Percentiles rank a stretch among this genome's conserved stretches.
Evolutionary conservation across 2,113 vertebrate species (phyloP).

Genomic region (Regulus satrapa): DNA sequence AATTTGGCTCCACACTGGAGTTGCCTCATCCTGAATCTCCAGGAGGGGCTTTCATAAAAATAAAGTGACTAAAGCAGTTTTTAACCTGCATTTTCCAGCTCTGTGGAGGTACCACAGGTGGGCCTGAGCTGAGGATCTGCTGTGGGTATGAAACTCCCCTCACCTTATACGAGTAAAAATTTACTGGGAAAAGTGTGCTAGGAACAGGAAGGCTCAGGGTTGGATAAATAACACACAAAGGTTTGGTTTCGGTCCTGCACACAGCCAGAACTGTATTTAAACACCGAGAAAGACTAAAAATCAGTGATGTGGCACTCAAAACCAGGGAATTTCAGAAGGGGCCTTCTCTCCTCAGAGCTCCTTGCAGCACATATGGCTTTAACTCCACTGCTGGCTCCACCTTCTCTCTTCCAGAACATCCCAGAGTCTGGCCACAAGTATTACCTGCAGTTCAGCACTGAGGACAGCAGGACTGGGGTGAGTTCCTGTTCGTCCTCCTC

Average conservation of each 20-base stretch:
- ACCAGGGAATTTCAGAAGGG: background rate
- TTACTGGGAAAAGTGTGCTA: background rate
- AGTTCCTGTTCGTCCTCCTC: background rate
- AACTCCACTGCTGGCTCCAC: background rate
- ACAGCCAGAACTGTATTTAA: background rate
- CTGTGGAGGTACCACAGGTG: background rate
- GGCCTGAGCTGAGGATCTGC: background rate
- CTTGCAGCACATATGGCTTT: accelerated
- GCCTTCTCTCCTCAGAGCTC: background rate
- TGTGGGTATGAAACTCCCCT: background rate
- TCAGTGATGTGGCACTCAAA: background rate
- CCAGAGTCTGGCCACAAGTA: conserved; percentile 48
- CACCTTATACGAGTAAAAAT: accelerated
- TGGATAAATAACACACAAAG: background rate
- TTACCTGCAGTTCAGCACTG: conserved; percentile 66
- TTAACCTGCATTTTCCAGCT: background rate
- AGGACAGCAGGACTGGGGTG: conserved; percentile 57
- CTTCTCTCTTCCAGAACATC: conserved; percentile 60
- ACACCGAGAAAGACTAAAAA: background rate
- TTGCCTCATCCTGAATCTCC: background rate
- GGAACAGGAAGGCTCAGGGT: background rate
- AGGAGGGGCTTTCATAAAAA: background rate
- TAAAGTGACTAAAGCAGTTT: background rate
- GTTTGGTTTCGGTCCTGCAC: background rate
- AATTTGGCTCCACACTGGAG: background rate